Base-by-base conservation (phyloP, 1,140 invertebrate species). In the Meloidogyne hapla region DNA sequence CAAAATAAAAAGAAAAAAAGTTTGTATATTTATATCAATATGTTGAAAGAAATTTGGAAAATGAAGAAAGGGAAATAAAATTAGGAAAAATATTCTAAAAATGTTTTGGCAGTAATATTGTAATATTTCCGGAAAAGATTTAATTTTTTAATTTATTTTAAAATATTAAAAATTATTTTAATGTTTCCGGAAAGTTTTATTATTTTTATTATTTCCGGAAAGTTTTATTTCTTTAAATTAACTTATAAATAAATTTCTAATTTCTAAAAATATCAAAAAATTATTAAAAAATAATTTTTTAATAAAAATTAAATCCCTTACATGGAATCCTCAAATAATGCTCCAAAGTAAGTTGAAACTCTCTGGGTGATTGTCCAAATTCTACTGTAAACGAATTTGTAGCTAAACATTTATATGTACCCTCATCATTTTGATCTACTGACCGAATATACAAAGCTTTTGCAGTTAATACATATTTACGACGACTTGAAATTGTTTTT, bases 361-460 rank as follows among this genome's bases (percentile, higher is more conserved):
- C 48, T 21, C 48, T n/a, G 1, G 48, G 18, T 8, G 48, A 8
- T 56, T n/a, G 1, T 8, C n/a, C 18, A 56, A n/a, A 56, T 6
- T 56, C 4, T 56, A n/a, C 18, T 56, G 18, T 18, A 56, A 56
- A 56, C n/a, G 48, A 56, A 56, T 56, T 56, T 56, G 48, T 56
- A n/a, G 48, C 48, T 63, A 62, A 28, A 23, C 70, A 73, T 63
- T 64, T 73, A 63, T 73, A 73, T 42, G 64, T 73, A 23, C 26
- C 70, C 28, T 73, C 70, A 21, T 73, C 70, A 18, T 13, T 18
- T 12, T 13, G n/a, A 5, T 38, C 23, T 42, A 62, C 56, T 21
- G 10, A 18, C 1, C 70, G 48, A 63, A 73, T 73, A 25, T 9
- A 12, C 56, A 73, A 62, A 61, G 21, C 40, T 15, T 63, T 25